Conservation (phyloP, 1,140 invertebrate species). For the Bradynema listronoti region DNA sequence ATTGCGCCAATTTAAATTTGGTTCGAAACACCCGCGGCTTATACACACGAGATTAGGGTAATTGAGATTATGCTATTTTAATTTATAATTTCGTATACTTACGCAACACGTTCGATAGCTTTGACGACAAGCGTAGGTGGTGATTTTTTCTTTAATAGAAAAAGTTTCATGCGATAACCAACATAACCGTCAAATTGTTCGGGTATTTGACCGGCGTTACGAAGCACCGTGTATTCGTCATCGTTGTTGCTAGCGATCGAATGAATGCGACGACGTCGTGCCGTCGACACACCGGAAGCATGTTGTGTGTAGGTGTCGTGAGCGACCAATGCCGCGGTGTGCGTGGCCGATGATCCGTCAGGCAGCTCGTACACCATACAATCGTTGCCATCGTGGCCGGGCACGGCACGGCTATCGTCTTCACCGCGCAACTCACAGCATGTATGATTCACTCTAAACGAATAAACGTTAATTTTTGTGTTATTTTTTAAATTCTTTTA, state of each 20-base stretch:
- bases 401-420: conserved; percentile 18
- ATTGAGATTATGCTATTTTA: no score
- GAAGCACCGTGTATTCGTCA: conserved; percentile 39
- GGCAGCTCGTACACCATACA: conserved; percentile 57
- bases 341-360: conserved; percentile 29
- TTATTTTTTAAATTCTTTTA: no score
- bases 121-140: conserved; percentile 55
- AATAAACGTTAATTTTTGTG: neutral
- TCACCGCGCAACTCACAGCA: conserved; percentile 41
- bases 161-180: conserved; percentile 52
- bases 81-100: conserved; percentile 20
- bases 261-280: conserved; percentile 11
- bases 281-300: neutral
- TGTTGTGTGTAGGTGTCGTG: neutral
- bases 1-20: no score
- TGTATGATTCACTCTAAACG: conserved; percentile 48
- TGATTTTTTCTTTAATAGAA: conserved; percentile 53
- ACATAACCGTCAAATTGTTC: conserved; percentile 54
- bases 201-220: conserved; percentile 50
- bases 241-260: conserved; percentile 8
- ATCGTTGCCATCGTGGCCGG: conserved; percentile 53
- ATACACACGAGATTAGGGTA: no score
- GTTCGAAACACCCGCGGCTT: no score
- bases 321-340: neutral
- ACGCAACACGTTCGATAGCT: conserved; percentile 51